phyloP scores from a whole-genome alignment of 2,797 vertebrate genomes.

The Pseudomugil gertrudae region DNA sequence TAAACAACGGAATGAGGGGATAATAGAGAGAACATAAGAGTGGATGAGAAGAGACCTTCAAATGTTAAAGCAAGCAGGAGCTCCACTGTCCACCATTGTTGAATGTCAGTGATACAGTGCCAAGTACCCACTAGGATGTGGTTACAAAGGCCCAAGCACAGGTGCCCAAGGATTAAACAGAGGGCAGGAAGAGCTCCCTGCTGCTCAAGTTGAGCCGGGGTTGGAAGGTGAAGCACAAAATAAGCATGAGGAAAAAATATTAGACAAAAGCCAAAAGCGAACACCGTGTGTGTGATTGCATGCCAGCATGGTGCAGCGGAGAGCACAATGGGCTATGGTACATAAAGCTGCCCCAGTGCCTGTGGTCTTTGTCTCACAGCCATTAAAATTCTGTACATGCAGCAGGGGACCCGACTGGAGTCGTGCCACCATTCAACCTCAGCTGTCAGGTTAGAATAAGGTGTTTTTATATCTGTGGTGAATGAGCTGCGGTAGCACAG shows the following conservation, averaged over 20 bases:
- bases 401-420: slow-evolving; percentile 71
- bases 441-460: slow-evolving; percentile 81
- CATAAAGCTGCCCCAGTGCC: slow-evolving; percentile 75
- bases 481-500: slow-evolving; percentile 59
- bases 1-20: neutral
- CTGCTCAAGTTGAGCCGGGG: slow-evolving; percentile 43
- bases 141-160: slow-evolving; percentile 51
- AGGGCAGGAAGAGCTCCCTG: slow-evolving; percentile 53
- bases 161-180: slow-evolving; percentile 69
- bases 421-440: slow-evolving; percentile 78
- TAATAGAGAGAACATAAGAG: slow-evolving; percentile 6
- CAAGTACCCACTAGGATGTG: slow-evolving; percentile 33
- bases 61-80: slow-evolving; percentile 31
- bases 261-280: slow-evolving; percentile 71
- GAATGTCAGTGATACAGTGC: slow-evolving; percentile 48
- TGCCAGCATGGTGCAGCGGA: slow-evolving; percentile 75
- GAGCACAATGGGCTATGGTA: slow-evolving; percentile 78
- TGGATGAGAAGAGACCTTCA: slow-evolving; percentile 26
- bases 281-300: slow-evolving; percentile 74
- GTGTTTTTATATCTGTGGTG: slow-evolving; percentile 70
- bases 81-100: slow-evolving; percentile 33
- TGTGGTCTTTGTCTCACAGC: slow-evolving; percentile 80
- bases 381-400: slow-evolving; percentile 80
- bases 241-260: slow-evolving; percentile 55
- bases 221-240: slow-evolving; percentile 60